Percentiles rank a stretch among this genome's conserved stretches.
These are phyloP conservation scores for Pseudois nayaur DNA, from an alignment of 2,113 vertebrate genomes.

Conservation along the genomic window DNA sequence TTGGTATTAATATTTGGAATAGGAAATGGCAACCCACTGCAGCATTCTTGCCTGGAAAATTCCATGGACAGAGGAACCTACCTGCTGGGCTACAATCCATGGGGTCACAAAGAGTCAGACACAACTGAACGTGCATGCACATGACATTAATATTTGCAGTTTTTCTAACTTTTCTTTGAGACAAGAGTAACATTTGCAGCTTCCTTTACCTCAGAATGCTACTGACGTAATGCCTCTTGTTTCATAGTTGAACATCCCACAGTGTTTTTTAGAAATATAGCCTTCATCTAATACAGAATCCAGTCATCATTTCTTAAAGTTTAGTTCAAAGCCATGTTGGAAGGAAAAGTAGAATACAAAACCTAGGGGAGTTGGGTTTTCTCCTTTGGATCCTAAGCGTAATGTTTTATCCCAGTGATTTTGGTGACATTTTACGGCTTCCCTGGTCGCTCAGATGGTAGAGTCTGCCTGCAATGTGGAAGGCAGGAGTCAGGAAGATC, in stretches of 20 bases:
- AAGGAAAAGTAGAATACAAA: background rate
- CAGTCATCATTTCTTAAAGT: background rate
- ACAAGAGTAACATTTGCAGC: background rate
- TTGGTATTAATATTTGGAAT: background rate
- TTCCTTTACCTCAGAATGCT: background rate
- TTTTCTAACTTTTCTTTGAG: slow-evolving; percentile 4
- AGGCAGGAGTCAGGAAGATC: background rate
- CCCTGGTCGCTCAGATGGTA: background rate
- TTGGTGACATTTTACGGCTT: background rate
- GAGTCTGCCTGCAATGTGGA: background rate
- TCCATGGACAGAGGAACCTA: background rate
- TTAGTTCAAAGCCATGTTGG: background rate
- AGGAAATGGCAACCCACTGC: background rate
- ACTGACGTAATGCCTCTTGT: background rate
- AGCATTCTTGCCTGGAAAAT: background rate
- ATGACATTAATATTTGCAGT: background rate
- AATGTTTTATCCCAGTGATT: background rate
- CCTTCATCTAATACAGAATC: background rate
- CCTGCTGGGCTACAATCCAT: background rate
- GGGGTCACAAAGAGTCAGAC: background rate
- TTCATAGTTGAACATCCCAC: background rate
- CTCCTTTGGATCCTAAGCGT: background rate
- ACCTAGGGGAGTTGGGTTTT: background rate
- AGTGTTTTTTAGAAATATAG: background rate
- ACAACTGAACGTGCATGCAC: background rate